Evolutionary conservation across 2,113 vertebrate genomes (phyloP).

Genomic region (Puntigrus tetrazona): DNA sequence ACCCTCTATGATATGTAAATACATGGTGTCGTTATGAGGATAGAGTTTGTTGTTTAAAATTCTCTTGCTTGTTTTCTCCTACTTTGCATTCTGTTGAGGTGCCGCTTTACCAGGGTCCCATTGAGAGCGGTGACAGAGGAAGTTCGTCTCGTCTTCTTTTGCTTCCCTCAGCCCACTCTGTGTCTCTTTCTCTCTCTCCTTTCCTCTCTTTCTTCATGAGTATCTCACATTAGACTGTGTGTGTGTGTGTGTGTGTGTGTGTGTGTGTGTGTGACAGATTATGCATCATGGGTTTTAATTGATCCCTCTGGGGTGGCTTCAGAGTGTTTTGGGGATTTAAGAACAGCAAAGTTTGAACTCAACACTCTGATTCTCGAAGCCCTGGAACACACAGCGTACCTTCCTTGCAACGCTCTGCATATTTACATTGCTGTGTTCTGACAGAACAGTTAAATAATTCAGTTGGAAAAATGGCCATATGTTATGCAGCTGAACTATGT

Average conservation of each 20-base stretch:
- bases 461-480: background rate
- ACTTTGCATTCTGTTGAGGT: constrained; percentile 55
- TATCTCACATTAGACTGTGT: background rate
- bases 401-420: constrained; percentile 43
- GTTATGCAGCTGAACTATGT: background rate
- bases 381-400: constrained; percentile 50
- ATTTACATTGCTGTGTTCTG: background rate
- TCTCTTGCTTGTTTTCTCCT: constrained; percentile 30
- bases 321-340: constrained; percentile 59
- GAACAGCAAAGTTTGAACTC: constrained; percentile 64
- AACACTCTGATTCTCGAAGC: constrained; percentile 60
- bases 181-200: constrained; percentile 9
- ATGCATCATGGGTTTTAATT: constrained; percentile 75
- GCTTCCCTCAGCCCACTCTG: background rate
- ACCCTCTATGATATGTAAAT: constrained; percentile 48
- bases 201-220: constrained; percentile 14
- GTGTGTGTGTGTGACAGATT: constrained; percentile 60
- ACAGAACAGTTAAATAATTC: constrained; percentile 3
- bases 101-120: constrained; percentile 44
- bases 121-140: constrained; percentile 42
- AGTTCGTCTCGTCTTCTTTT: constrained; percentile 28
- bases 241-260: constrained; percentile 37
- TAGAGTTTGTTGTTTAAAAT: constrained; percentile 50
- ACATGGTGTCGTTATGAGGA: constrained; percentile 27
- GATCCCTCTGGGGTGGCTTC: constrained; percentile 73